Conservation (phyloP, 1,140 invertebrate genomes). For the Andricus grossulariae region DNA sequence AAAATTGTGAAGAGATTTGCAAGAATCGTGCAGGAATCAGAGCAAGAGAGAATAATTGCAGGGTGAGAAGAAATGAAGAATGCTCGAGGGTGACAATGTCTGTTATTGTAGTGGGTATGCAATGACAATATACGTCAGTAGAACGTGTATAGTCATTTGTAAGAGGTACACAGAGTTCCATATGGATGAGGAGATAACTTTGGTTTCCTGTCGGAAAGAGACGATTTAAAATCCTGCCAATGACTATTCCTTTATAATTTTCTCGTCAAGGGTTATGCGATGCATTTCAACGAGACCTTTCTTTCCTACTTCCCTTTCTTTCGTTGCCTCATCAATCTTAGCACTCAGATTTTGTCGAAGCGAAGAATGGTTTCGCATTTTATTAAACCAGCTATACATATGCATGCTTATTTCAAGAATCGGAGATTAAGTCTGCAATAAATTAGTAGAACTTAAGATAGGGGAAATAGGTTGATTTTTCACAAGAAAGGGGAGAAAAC, state of each 20-base stretch:
- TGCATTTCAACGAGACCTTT: slow-evolving; percentile 24
- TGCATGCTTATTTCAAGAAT: not conserved
- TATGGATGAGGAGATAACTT: slow-evolving; percentile 28
- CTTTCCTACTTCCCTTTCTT: slow-evolving; percentile 5
- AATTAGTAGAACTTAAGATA: too few species aligned
- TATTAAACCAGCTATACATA: not conserved
- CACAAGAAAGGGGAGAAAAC: too few species aligned
- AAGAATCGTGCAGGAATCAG: too few species aligned
- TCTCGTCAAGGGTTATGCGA: slow-evolving; percentile 27
- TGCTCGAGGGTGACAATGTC: not conserved
- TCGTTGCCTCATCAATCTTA: slow-evolving; percentile 27
- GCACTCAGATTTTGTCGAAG: slow-evolving; percentile 19
- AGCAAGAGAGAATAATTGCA: not conserved
- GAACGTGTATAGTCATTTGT: not conserved
- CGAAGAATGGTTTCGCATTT: slow-evolving; percentile 11
- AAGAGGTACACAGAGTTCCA: not conserved
- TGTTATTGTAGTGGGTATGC: not conserved
- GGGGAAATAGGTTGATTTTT: too few species aligned
- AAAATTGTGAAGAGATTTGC: too few species aligned
- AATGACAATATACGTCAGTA: not conserved
- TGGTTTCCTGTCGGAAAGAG: slow-evolving; percentile 28
- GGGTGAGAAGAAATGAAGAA: not conserved
- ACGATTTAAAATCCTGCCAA: slow-evolving; percentile 31
- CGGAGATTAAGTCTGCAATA: too few species aligned
- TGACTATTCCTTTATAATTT: slow-evolving; percentile 27